Evolutionary conservation across 2,113 vertebrate species (phyloP).

Genomic region (Cisticola juncidis): DNA sequence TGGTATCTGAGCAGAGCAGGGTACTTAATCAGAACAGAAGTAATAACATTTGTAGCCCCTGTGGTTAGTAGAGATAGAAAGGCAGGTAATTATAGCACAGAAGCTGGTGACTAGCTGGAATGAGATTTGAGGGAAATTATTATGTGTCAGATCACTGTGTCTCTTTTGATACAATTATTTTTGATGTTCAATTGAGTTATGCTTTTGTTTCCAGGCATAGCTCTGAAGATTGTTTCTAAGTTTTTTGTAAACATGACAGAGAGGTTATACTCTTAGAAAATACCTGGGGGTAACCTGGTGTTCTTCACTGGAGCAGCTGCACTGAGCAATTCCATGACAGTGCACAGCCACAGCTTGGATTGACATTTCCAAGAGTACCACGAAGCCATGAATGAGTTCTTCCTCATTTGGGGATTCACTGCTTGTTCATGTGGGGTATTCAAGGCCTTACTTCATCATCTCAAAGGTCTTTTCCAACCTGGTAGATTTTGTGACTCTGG

Average conservation of each 20-base stretch:
- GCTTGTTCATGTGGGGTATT: not conserved
- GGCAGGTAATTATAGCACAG: slow-evolving; percentile 13
- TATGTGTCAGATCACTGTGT: not conserved
- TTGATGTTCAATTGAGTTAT: not conserved
- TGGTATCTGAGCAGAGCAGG: not conserved
- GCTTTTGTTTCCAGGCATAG: not conserved
- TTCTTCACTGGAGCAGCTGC: not conserved
- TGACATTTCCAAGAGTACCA: not conserved
- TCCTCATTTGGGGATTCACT: not conserved
- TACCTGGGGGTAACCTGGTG: not conserved
- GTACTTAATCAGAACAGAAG: slow-evolving; percentile 1
- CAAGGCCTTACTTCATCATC: not conserved
- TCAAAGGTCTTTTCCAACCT: not conserved
- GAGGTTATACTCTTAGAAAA: not conserved
- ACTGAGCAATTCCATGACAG: not conserved
- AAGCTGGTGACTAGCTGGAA: not conserved
- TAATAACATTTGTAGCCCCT: not conserved
- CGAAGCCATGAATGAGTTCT: not conserved
- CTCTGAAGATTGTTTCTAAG: not conserved
- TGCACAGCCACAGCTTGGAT: not conserved
- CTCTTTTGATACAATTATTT: not conserved
- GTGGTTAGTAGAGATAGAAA: not conserved
- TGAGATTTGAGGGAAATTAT: not conserved
- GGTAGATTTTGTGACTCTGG: not conserved
- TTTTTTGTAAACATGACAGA: not conserved